Evolutionary conservation across 2,797 vertebrate genomes (phyloP).

Genomic region (Rousettus madagascariensis): DNA sequence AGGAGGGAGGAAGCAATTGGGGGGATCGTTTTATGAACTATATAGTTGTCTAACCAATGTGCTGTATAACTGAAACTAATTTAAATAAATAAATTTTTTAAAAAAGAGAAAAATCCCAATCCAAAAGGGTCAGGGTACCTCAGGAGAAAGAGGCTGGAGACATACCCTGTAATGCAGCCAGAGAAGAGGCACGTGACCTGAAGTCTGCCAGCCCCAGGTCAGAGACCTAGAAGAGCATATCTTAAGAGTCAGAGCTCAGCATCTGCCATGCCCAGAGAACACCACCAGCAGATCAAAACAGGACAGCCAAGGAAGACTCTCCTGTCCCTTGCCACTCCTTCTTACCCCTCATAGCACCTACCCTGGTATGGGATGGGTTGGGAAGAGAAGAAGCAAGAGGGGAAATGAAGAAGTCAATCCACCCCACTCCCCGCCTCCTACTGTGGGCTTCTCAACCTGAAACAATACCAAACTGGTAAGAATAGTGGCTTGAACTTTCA

Average conservation of each 20-base stretch:
- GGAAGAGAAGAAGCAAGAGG: not conserved
- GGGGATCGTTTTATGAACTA: too few species aligned
- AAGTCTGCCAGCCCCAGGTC: not conserved
- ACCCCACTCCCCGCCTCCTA: not conserved
- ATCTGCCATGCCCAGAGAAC: not conserved
- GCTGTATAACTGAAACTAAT: too few species aligned
- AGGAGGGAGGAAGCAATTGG: too few species aligned
- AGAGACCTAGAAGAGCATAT: not conserved
- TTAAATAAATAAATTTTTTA: too few species aligned
- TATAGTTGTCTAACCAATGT: too few species aligned
- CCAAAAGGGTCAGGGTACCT: not conserved
- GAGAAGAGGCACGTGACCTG: not conserved
- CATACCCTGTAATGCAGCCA: not conserved
- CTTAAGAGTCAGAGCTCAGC: not conserved
- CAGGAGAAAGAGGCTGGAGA: not conserved
- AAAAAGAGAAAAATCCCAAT: slow-evolving; percentile 40
- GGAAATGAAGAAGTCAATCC: not conserved
- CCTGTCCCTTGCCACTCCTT: not conserved
- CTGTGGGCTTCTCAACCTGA: not conserved
- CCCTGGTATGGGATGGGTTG: not conserved
- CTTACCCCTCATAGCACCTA: not conserved
- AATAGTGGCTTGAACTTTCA: not conserved
- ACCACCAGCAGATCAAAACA: not conserved
- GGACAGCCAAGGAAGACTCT: not conserved
- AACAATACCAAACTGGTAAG: not conserved